phyloP scores from a whole-genome alignment of 2,888 invertebrate genomes.

The Platypus cylindrus region DNA sequence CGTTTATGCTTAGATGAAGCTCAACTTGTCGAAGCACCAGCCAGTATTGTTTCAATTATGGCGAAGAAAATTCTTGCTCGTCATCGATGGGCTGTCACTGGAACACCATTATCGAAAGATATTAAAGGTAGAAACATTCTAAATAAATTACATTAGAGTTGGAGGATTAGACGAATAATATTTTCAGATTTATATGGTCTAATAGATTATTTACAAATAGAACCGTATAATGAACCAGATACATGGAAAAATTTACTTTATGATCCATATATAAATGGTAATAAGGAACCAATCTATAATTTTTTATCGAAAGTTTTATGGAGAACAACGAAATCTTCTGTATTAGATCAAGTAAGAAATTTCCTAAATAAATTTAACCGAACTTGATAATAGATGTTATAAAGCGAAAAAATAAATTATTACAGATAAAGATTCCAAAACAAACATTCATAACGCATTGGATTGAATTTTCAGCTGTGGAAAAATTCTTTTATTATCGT shows the following conservation, averaged over 20 bases:
- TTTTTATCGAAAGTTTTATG: conserved; percentile 48
- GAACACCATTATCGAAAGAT: conserved; percentile 43
- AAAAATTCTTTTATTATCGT: conserved; percentile 58
- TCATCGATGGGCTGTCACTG: conserved; percentile 64
- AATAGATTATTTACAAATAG: conserved; percentile 45
- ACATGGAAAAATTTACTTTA: conserved; percentile 43
- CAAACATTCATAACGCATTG: conserved; percentile 46
- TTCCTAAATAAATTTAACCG: not conserved
- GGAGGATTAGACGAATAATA: not conserved
- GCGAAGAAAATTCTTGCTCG: conserved; percentile 42
- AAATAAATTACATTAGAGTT: not conserved
- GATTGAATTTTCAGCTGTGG: conserved; percentile 56
- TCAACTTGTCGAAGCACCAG: conserved; percentile 58
- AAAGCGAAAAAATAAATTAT: too few relatives aligned
- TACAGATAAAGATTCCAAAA: conserved; percentile 48
- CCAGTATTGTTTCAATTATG: conserved; percentile 48
- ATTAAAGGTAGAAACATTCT: conserved; percentile 23
- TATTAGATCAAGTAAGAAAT: conserved; percentile 43
- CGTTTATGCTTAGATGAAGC: conserved; percentile 68
- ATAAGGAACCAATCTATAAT: conserved; percentile 36
- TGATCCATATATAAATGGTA: conserved; percentile 38
- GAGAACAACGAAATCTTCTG: conserved; percentile 56
- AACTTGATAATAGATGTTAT: too few relatives aligned
- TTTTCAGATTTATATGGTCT: conserved; percentile 39
- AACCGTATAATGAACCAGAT: conserved; percentile 39